Evolutionary conservation across 2,888 invertebrate species (phyloP), one percentile per base, ranked within the genome.

Genomic region (Uloborus plumipes): DNA sequence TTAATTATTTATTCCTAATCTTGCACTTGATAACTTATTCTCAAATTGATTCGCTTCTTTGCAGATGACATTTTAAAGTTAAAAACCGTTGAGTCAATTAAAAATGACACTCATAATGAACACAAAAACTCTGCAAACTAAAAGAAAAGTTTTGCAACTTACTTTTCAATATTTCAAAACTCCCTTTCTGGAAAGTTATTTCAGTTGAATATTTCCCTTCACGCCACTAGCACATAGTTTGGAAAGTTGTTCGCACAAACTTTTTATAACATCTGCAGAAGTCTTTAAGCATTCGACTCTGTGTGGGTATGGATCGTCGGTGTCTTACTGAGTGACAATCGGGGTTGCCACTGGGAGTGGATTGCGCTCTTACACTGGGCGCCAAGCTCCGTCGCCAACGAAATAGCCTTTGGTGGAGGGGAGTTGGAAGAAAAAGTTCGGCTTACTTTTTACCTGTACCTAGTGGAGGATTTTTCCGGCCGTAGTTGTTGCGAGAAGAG

Each of bases 401-500:
- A 74, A 16, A 16, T 47, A 49, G 39, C 16, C 31, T 49, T 71
- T 58, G 58, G 49, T 13, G 18, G 64, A 51, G 18, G 64, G 39
- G 62, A 20, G 50, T 11, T 47, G 18, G 49, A 47, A 39, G 55
- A 74, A 74, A 74, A 50, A 67, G 53, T 53, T 51, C n/a, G 55
- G 65, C 11, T 65, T 65, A 74, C 65, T 74, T 74, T 74, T 74
- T 74, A 74, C 74, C 65, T 74, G 55, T 74, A 74, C 74, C 61
- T 61, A 26, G 20, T 55, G 20, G 47, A 1, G 61, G 15, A 20
- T 71, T 58, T 26, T 16, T 31, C 16, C 39, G 11, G 11, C 11
- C 39, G 39, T 39, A 39, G 39, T 39, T 39, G 39, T 39, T 39
- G 39, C 39, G 9, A 9, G 39, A 39, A 39, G 7, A 39, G 39